Percentiles rank a stretch among this genome's conserved stretches.
These are phyloP conservation scores for Plagodis pulveraria DNA, from an alignment of 2,888 invertebrate species.

Conservation along the genomic window DNA sequence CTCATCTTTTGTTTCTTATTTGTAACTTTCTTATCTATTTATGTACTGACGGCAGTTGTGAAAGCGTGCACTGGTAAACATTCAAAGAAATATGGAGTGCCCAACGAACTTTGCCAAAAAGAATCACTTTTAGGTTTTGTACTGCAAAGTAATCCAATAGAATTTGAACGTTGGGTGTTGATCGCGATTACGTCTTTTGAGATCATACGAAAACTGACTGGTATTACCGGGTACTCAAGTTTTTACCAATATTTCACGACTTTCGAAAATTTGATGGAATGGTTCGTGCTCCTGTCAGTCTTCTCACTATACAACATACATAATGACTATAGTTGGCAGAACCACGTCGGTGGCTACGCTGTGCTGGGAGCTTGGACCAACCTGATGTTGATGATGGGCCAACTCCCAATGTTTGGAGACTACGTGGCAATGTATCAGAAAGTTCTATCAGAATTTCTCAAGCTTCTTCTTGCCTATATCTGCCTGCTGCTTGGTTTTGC, in stretches of 20 bases:
- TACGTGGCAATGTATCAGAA: slow-evolving; percentile 96
- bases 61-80: slow-evolving; percentile 86
- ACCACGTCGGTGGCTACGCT: slow-evolving; percentile 94
- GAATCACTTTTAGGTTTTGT: slow-evolving; percentile 90
- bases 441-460: slow-evolving; percentile 93
- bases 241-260: slow-evolving; percentile 92
- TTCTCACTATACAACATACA: slow-evolving; percentile 92
- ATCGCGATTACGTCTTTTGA: slow-evolving; percentile 91
- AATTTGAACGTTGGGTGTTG: slow-evolving; percentile 92
- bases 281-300: slow-evolving; percentile 93
- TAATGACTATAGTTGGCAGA: slow-evolving; percentile 93
- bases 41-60: slow-evolving; percentile 91
- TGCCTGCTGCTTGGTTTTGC: slow-evolving; percentile 94
- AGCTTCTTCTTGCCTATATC: slow-evolving; percentile 92
- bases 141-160: slow-evolving; percentile 90
- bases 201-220: slow-evolving; percentile 91
- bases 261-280: slow-evolving; percentile 93
- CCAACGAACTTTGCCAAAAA: slow-evolving; percentile 89
- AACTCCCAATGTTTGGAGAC: slow-evolving; percentile 94
- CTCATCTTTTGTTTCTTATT: slow-evolving; percentile 92
- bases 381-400: slow-evolving; percentile 95
- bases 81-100: slow-evolving; percentile 80
- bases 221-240: slow-evolving; percentile 92
- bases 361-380: slow-evolving; percentile 95
- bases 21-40: slow-evolving; percentile 91